Percentiles rank a stretch among this genome's conserved stretches.
Conservation (phyloP, 2,888 invertebrate species). For the Antheraea yamamai region DNA sequence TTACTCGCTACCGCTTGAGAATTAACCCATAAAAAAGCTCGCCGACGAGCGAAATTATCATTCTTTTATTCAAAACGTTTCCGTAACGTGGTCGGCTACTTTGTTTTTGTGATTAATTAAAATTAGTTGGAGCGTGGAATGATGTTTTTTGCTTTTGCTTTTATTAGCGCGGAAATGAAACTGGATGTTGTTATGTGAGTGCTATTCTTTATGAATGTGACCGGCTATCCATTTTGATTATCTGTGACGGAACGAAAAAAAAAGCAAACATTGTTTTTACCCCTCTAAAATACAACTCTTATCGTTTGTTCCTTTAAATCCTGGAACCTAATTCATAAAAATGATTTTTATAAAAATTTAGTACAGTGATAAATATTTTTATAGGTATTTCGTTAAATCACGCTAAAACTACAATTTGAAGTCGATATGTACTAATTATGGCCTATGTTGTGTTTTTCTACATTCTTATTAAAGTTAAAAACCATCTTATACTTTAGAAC, state of each 20-base stretch:
- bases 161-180: slow-evolving; percentile 43
- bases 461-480: background rate
- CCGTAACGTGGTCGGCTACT: slow-evolving; percentile 55
- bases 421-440: background rate
- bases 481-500: background rate
- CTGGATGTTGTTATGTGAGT: slow-evolving; percentile 37
- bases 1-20: background rate
- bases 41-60: slow-evolving; percentile 44
- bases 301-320: background rate
- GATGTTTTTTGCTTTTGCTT: slow-evolving; percentile 41
- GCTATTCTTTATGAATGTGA: slow-evolving; percentile 35
- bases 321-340: background rate
- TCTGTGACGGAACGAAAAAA: slow-evolving; percentile 17
- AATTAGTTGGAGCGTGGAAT: slow-evolving; percentile 61
- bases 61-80: slow-evolving; percentile 62
- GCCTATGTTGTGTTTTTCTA: background rate
- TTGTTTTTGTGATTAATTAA: slow-evolving; percentile 76
- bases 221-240: slow-evolving; percentile 27
- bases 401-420: background rate
- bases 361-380: no score
- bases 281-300: background rate
- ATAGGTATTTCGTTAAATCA: background rate
- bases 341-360: no score
- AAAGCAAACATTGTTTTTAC: slow-evolving; percentile 18
- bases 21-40: slow-evolving; percentile 6